Evolutionary conservation across 2,113 vertebrate species (phyloP).

Genomic region (Chauna torquata): DNA sequence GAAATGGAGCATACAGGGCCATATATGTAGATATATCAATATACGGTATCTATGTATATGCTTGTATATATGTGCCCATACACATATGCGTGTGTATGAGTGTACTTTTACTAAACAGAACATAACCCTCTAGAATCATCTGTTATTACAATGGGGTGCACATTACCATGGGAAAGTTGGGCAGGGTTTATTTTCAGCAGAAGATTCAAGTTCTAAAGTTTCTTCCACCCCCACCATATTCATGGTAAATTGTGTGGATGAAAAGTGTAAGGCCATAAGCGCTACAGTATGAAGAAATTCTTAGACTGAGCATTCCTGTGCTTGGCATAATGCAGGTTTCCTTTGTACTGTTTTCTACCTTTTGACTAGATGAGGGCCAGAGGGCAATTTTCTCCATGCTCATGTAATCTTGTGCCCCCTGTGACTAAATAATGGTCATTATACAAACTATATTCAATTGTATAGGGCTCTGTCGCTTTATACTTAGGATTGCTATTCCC

Average conservation of each 20-base stretch:
- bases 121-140: not conserved
- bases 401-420: constrained; percentile 78
- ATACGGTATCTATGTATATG: fast-evolving
- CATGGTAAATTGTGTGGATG: constrained; percentile 34
- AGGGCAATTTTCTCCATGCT: constrained; percentile 82
- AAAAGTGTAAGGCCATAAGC: constrained; percentile 72
- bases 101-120: not conserved
- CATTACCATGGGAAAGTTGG: not conserved
- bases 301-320: constrained; percentile 72
- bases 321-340: constrained; percentile 73
- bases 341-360: constrained; percentile 77
- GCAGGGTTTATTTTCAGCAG: constrained; percentile 13
- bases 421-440: constrained; percentile 85
- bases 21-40: not conserved
- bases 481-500: constrained; percentile 72
- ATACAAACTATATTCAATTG: constrained; percentile 76
- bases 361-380: constrained; percentile 77
- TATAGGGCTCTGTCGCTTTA: constrained; percentile 68
- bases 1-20: not conserved
- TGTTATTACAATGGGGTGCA: not conserved
- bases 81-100: not conserved
- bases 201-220: constrained; percentile 30
- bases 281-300: constrained; percentile 59
- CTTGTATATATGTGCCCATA: not conserved
- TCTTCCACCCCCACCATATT: constrained; percentile 12